Percentiles rank a stretch among this genome's conserved stretches.
phyloP scores from a whole-genome alignment of 1,140 invertebrate genomes.

The Steinernema feltiae region DNA sequence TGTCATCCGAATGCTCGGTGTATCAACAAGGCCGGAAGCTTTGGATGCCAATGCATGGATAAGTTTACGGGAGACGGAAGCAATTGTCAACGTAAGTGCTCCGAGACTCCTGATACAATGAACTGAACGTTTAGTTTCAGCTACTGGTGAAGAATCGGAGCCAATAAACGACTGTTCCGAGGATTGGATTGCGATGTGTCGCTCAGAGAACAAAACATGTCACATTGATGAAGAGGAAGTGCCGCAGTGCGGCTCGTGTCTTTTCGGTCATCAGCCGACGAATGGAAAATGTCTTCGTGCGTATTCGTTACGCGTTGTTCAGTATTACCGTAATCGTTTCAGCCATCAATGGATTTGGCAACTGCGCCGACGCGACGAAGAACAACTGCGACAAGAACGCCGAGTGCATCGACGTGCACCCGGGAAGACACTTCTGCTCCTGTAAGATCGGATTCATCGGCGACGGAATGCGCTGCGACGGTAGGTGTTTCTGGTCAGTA shows the following conservation, averaged over 20 bases:
- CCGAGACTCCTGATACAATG: slow-evolving; percentile 36
- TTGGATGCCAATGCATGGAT: slow-evolving; percentile 72
- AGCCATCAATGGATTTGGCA: slow-evolving; percentile 41
- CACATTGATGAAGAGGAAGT: slow-evolving; percentile 53
- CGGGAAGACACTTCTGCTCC: slow-evolving; percentile 44
- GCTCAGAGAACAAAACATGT: slow-evolving; percentile 49
- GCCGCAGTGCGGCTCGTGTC: slow-evolving; percentile 47
- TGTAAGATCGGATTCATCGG: slow-evolving; percentile 52
- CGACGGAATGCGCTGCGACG: slow-evolving; percentile 51
- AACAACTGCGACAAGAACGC: slow-evolving; percentile 50
- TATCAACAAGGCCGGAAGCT: slow-evolving; percentile 76
- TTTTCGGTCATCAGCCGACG: slow-evolving; percentile 49
- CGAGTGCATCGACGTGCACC: slow-evolving; percentile 49
- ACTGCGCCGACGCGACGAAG: slow-evolving; percentile 43
- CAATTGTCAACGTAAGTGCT: slow-evolving; percentile 27
- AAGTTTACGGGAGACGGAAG: slow-evolving; percentile 76
- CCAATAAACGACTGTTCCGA: slow-evolving; percentile 18
- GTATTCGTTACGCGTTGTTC: background rate
- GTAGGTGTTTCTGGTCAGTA: slow-evolving; percentile 20
- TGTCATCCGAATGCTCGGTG: slow-evolving; percentile 66
- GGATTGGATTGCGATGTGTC: slow-evolving; percentile 42
- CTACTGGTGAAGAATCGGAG: no score
- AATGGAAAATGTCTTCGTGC: slow-evolving; percentile 49
- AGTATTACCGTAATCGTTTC: slow-evolving; percentile 24
- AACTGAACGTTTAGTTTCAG: no score